These are phyloP conservation scores for Syritta pipiens DNA, from an alignment of 2,888 invertebrate genomes.

Conservation along the genomic window DNA sequence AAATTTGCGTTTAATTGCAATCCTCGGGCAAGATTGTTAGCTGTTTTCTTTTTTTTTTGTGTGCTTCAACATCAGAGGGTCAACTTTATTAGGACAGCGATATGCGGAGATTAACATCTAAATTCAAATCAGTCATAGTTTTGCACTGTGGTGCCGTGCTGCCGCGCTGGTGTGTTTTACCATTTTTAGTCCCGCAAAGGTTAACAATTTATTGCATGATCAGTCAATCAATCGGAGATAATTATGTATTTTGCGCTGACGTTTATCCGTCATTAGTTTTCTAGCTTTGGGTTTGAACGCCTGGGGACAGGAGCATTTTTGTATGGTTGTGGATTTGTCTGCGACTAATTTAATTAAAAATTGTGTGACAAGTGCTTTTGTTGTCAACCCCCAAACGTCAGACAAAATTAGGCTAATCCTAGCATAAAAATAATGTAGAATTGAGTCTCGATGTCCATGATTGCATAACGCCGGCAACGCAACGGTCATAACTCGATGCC, in stretches of 20 bases:
- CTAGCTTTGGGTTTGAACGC: no score
- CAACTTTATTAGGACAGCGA: background rate
- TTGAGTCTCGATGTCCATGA: background rate
- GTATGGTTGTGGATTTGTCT: slow-evolving; percentile 17
- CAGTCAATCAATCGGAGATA: slow-evolving; percentile 57
- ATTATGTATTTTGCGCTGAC: slow-evolving; percentile 34
- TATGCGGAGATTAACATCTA: slow-evolving; percentile 39
- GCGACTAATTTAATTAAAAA: slow-evolving; percentile 47
- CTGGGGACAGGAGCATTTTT: no score
- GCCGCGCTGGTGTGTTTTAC: slow-evolving; percentile 8
- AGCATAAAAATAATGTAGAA: background rate
- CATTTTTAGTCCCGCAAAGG: slow-evolving; percentile 40
- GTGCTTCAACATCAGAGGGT: slow-evolving; percentile 10
- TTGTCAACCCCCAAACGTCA: slow-evolving; percentile 15
- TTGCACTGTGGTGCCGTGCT: background rate
- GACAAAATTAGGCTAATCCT: slow-evolving; percentile 50
- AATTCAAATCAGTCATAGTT: slow-evolving; percentile 40
- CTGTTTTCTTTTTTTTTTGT: no score
- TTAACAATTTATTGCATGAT: slow-evolving; percentile 43
- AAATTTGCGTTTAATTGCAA: background rate
- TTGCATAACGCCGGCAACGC: background rate
- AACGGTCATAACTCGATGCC: slow-evolving; percentile 7
- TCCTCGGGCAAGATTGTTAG: background rate
- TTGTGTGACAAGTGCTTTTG: slow-evolving; percentile 48
- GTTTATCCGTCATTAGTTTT: slow-evolving; percentile 21